Conservation (phyloP, 1,140 invertebrate genomes). For the Tenebrio molitor region DNA sequence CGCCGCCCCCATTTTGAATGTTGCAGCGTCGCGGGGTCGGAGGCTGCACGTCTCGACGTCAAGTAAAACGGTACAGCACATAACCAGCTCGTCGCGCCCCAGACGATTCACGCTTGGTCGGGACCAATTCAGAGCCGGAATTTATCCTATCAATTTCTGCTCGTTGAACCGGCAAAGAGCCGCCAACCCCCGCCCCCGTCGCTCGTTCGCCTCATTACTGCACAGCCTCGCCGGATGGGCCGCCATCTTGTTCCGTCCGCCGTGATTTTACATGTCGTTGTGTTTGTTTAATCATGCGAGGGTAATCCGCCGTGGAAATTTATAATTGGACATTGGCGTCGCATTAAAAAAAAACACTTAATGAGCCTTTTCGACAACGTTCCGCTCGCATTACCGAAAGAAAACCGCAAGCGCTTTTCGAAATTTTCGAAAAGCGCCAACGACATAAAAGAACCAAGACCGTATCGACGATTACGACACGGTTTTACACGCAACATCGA, state of each 20-base stretch:
- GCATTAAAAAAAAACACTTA: conserved; percentile 39
- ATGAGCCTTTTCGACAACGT: conserved; percentile 34
- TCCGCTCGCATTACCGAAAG: neutral
- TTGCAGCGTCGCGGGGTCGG: neutral
- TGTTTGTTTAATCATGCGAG: conserved; percentile 63
- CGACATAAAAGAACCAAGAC: conserved; percentile 5
- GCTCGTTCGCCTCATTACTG: conserved; percentile 48
- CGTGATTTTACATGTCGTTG: conserved; percentile 64
- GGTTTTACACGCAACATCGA: neutral
- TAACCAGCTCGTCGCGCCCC: conserved; percentile 41
- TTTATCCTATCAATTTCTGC: conserved; percentile 78
- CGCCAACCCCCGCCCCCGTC: conserved; percentile 52
- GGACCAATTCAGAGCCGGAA: conserved; percentile 75
- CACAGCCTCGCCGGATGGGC: conserved; percentile 53
- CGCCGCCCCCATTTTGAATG: neutral
- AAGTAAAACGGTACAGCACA: conserved; percentile 32
- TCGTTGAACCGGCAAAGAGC: conserved; percentile 75
- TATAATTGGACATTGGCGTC: conserved; percentile 60
- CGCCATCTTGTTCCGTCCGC: conserved; percentile 63
- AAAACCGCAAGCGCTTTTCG: neutral
- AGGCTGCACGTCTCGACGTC: conserved; percentile 35
- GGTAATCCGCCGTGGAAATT: conserved; percentile 58
- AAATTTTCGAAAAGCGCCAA: neutral
- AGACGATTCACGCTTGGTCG: conserved; percentile 71
- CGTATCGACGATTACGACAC: neutral